These are phyloP conservation scores for Pherbina coryleti DNA, from an alignment of 2,888 invertebrate genomes.

Conservation along the genomic window DNA sequence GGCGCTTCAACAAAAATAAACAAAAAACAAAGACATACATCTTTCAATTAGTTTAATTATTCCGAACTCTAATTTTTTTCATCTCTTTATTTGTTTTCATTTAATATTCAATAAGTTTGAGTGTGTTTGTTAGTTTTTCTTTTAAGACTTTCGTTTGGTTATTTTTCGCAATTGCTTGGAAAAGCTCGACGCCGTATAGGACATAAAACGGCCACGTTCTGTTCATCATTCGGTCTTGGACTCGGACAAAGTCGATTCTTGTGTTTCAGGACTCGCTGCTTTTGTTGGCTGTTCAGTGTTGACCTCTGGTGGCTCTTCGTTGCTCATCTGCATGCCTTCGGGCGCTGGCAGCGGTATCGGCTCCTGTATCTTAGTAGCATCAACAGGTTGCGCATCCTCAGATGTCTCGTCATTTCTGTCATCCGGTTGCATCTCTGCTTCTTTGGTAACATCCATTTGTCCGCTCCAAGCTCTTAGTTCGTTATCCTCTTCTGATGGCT, in stretches of 20 bases:
- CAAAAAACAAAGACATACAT: too few relatives aligned
- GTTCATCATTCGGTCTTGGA: slow-evolving; percentile 40
- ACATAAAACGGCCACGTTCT: slow-evolving; percentile 30
- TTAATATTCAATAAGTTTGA: not conserved
- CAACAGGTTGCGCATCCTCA: slow-evolving; percentile 49
- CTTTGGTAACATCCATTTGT: slow-evolving; percentile 37
- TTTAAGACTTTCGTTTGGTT: slow-evolving; percentile 44
- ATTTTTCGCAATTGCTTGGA: slow-evolving; percentile 43
- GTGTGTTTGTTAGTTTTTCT: slow-evolving; percentile 9
- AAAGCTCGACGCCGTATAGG: slow-evolving; percentile 40
- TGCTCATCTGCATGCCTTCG: not conserved
- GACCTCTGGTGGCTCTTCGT: not conserved
- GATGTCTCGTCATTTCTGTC: slow-evolving; percentile 39
- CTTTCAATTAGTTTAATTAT: too few relatives aligned
- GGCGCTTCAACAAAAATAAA: too few relatives aligned
- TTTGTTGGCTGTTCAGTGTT: not conserved
- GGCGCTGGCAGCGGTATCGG: slow-evolving; percentile 66
- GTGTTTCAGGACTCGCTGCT: not conserved
- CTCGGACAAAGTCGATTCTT: not conserved
- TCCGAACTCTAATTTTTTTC: not conserved
- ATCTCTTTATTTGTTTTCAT: not conserved
- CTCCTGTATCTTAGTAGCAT: slow-evolving; percentile 60
- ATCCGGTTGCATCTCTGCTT: slow-evolving; percentile 1
- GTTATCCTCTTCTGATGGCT: slow-evolving; percentile 2
- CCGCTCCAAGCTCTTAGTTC: slow-evolving; percentile 40